A percentile compares a stretch with the other conserved stretches of the same genome.
Evolutionary conservation across 2,888 invertebrate species (phyloP).

Genomic region (Drosophila quinaria): DNA sequence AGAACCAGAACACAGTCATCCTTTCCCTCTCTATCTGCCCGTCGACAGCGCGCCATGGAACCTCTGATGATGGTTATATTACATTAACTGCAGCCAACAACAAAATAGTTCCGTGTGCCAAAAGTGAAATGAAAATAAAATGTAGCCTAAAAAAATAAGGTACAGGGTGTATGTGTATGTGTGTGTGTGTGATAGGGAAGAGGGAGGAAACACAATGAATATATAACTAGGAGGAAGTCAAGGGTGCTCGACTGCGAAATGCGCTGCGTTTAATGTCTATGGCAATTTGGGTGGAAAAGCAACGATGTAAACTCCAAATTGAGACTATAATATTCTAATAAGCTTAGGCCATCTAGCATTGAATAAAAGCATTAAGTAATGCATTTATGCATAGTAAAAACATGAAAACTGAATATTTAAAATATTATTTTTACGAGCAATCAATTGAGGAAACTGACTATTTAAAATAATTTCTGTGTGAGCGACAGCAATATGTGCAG

Average conservation of each 20-base stretch:
- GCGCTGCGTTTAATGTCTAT: conserved; percentile 49
- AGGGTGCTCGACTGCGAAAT: conserved; percentile 49
- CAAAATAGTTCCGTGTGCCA: conserved; percentile 71
- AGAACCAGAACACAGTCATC: background rate
- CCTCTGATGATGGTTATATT: conserved; percentile 77
- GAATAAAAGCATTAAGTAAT: conserved; percentile 26
- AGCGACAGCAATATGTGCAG: background rate
- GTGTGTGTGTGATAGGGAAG: background rate
- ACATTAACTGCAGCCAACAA: conserved; percentile 71
- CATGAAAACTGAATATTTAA: conserved; percentile 18
- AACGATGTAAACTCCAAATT: conserved; percentile 9
- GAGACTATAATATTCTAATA: conserved; percentile 43
- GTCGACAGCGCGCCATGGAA: conserved; percentile 1
- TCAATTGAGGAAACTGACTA: background rate
- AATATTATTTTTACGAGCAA: conserved; percentile 11
- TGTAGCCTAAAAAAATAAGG: conserved; percentile 60
- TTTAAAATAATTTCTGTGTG: background rate
- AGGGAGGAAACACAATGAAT: conserved; percentile 62
- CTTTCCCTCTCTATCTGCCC: background rate
- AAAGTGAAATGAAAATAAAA: conserved; percentile 78
- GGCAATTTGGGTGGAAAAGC: conserved; percentile 40
- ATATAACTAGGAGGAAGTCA: conserved; percentile 57
- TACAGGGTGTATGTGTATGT: background rate
- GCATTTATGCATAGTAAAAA: conserved; percentile 7
- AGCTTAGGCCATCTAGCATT: conserved; percentile 47